Evolutionary conservation across 2,113 vertebrate genomes (phyloP).

Genomic region (Gobius niger): DNA sequence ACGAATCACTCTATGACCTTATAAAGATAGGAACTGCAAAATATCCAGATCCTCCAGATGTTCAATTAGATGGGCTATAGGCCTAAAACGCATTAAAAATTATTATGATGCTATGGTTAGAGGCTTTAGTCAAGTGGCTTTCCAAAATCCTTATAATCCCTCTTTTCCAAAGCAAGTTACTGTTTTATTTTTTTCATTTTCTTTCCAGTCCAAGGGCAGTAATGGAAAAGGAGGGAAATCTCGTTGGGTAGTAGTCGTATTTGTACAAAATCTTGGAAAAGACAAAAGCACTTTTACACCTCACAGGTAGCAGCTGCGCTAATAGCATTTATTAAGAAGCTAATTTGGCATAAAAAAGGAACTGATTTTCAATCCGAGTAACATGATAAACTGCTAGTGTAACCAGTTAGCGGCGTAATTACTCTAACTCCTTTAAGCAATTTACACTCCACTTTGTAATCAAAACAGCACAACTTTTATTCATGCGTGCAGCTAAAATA

Average conservation of each 20-base stretch:
- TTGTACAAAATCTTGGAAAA: constrained; percentile 10
- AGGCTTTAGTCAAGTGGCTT: constrained; percentile 3
- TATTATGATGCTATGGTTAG: constrained; percentile 9
- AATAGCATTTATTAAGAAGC: constrained; percentile 43
- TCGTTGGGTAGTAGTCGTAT: neutral
- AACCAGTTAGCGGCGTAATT: constrained; percentile 20
- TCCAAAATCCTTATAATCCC: constrained; percentile 4
- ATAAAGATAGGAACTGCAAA: neutral
- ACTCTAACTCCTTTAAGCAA: constrained; percentile 26
- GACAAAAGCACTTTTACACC: constrained; percentile 16
- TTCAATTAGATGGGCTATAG: neutral
- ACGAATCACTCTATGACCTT: constrained; percentile 26
- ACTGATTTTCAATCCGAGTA: constrained; percentile 28
- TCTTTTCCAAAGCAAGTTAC: neutral
- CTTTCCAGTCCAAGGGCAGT: neutral
- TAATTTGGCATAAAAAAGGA: constrained; percentile 29
- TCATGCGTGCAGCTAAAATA: constrained; percentile 9
- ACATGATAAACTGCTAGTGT: constrained; percentile 27
- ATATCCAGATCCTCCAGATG: neutral
- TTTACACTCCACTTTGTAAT: constrained; percentile 23
- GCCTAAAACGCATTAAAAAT: neutral
- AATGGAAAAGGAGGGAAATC: neutral
- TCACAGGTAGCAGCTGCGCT: constrained; percentile 21
- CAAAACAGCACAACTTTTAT: constrained; percentile 3
- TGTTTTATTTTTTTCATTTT: neutral